Base-by-base conservation (phyloP, 2,888 invertebrate species). In the Sinentomon sp. region DNA sequence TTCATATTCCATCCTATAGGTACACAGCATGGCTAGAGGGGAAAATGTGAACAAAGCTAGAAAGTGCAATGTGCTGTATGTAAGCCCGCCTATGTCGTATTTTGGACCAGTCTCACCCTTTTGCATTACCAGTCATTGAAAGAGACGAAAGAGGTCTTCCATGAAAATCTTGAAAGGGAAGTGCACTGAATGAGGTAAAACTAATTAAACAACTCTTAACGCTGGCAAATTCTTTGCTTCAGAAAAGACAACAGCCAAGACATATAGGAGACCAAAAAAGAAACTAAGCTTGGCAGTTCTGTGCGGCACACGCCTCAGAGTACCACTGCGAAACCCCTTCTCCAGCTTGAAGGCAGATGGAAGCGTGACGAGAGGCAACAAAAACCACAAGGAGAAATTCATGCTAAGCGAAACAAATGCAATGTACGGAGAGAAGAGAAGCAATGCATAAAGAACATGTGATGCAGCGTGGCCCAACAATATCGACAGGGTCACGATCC, bases 401-500 rank as follows among this genome's bases (percentile, higher is more conserved):
- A 83, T 58, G 5, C 78, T 71, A 36, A 74, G 66, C 16, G 85
- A 77, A 35, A 78, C 70, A 54, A 87, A 76, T 52, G 76, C 66
- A 35, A 82, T 73, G 47, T 87, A 89, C 2, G 89, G 89, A 28
- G 73, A 68, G 50, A 89, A 89, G 16, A 89, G 55, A 40, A 89
- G 60, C 56, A 80, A 66, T 34, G 80, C 78, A 55, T 82, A 89
- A 17, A 89, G 58, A 38, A 85, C 66, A 54, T 85, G 82, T 5
- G 89, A 87, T 38, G 76, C 74, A 23, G 80, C 80, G 48, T 70
- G 71, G 16, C 89, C 89, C 41, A 89, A 71, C 33, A 87, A 55
- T 48, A 89, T 87, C n/a, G 89, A 85, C 45, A 89, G 56, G 12
- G 89, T 92, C 1, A 89, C 82, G 46, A 87, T 85, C 39, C 85